These are phyloP conservation scores for Oxygymnocypris stewartii DNA, from an alignment of 2,113 vertebrate species.

Conservation along the genomic window DNA sequence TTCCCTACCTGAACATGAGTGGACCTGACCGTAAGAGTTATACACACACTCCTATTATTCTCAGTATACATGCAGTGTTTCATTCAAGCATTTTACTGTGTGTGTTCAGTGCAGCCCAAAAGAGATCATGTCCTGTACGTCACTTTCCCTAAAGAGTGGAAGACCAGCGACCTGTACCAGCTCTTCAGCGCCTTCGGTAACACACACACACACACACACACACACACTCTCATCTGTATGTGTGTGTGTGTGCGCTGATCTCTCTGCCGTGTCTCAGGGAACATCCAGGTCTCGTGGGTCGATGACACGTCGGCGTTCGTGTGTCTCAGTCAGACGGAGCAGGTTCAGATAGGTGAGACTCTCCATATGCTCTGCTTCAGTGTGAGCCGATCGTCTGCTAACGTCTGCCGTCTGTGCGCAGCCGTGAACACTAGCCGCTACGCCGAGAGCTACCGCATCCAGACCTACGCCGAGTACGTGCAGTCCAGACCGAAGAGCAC, in stretches of 20 bases:
- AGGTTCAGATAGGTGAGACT: constrained; percentile 92
- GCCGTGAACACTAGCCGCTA: constrained; percentile 97
- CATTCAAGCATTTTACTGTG: neutral
- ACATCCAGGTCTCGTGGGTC: constrained; percentile 97
- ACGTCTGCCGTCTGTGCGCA: constrained; percentile 53
- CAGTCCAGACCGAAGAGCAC: constrained; percentile 81
- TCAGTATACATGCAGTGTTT: neutral
- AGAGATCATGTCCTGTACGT: constrained; percentile 96
- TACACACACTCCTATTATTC: neutral
- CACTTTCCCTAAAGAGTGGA: constrained; percentile 98
- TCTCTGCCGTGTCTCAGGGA: constrained; percentile 75
- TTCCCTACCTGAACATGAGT: constrained; percentile 97
- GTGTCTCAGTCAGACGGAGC: constrained; percentile 90
- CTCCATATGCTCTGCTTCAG: neutral
- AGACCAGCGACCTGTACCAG: constrained; percentile 97
- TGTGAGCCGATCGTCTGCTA: neutral
- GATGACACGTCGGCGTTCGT: constrained; percentile 95
- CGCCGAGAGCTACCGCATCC: constrained; percentile 96
- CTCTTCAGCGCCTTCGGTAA: constrained; percentile 98
- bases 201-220: no score
- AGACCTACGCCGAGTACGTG: constrained; percentile 93
- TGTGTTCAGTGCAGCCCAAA: constrained; percentile 87
- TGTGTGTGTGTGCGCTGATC: neutral
- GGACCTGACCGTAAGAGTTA: constrained; percentile 90
- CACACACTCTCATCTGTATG: neutral